Percentiles rank a stretch among this genome's conserved stretches.
These are phyloP conservation scores for Halictus ligatus DNA, from an alignment of 2,888 invertebrate genomes.

Conservation along the genomic window DNA sequence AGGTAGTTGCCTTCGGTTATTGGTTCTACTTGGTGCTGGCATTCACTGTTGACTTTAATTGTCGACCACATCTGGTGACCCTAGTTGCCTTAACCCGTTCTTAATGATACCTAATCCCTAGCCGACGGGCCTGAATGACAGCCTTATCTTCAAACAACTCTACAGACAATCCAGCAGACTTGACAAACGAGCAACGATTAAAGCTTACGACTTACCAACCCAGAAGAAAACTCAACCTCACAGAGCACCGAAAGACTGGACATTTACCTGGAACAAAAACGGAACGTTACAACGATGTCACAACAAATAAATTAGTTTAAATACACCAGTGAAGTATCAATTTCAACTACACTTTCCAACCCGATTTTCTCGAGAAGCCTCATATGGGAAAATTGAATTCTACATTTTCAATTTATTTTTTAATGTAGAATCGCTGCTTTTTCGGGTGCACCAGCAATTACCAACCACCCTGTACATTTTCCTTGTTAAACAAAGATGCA, in stretches of 20 bases:
- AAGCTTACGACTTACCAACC: conserved; percentile 51
- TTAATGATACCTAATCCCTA: background rate
- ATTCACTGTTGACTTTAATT: background rate
- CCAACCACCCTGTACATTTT: background rate
- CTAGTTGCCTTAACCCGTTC: background rate
- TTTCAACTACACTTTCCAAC: too few relatives aligned
- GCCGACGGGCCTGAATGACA: background rate
- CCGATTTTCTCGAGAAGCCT: too few relatives aligned
- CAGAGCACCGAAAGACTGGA: conserved; percentile 26
- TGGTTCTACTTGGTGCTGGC: too few relatives aligned
- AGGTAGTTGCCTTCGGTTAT: too few relatives aligned
- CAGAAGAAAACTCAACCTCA: background rate
- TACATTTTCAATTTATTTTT: too few relatives aligned
- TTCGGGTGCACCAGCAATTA: too few relatives aligned
- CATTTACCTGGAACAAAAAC: conserved; percentile 68
- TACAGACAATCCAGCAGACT: background rate
- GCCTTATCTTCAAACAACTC: background rate
- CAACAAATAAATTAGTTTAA: conserved; percentile 43
- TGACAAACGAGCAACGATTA: background rate
- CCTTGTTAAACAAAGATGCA: background rate
- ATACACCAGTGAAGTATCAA: background rate
- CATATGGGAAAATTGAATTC: too few relatives aligned
- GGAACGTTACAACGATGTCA: conserved; percentile 32
- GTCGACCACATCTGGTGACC: too few relatives aligned
- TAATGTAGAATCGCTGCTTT: too few relatives aligned